Base-by-base conservation (phyloP, 2,888 invertebrate genomes). In the Agriopis aurantiaria region DNA sequence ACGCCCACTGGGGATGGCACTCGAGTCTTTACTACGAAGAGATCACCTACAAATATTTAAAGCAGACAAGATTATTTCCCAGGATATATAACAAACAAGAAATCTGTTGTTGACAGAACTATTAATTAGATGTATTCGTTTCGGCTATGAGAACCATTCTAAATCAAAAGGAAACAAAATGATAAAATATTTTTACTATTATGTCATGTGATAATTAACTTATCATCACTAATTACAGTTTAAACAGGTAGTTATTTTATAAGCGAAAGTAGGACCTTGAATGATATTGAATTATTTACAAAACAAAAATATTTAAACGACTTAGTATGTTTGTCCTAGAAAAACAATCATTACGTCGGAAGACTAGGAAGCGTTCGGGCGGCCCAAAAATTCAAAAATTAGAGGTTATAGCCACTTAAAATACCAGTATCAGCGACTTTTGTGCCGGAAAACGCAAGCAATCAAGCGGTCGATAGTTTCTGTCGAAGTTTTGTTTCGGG, bases 211-310 rank as follows among this genome's bases (percentile, higher is more conserved):
- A 53, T 69, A 68, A 60, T 62, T 58, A n/a, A 49, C 17, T 63
- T 51, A 41, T 64, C 61, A 57, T 65, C 57, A 55, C 65, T 69
- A 65, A 69, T 69, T 65, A 46, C 57, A 51, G 45, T 61, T 51
- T 17, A 56, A 43, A 65, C 49, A 65, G 57, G 60, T 60, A 65
- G 53, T 33, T 56, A 56, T 14, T 48, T 68, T 65, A 65, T 69
- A 69, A 65, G 40, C 45, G 52, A 69, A 65, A 61, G 17, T 56
- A 56, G 51, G 51, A 61, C 65, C 57, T 65, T 69, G 57, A 60
- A 52, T 65, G 8, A 33, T 56, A 64, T 48, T 63, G 63, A 41
- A n/a, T 40, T 46, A n/a, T 53, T 23, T 46, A 41, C 23, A 45
- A 11, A 57, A 6, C n/a, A 43, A 17, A 14, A 17, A 41, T 56